Evolutionary conservation across 2,797 vertebrate species (phyloP).

Genomic region (Takifugu ocellatus): DNA sequence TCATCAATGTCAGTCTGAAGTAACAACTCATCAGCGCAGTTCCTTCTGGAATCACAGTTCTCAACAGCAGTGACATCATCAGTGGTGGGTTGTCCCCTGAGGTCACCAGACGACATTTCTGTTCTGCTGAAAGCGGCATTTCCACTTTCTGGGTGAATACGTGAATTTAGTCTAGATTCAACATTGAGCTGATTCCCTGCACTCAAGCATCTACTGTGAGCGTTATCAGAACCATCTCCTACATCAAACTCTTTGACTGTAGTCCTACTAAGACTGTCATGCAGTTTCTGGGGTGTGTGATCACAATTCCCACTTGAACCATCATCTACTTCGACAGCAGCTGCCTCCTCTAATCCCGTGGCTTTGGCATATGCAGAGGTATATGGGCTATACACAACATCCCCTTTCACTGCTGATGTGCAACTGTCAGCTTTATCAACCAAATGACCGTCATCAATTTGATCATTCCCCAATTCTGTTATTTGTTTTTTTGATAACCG

Average conservation of each 20-base stretch:
- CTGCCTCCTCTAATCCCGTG: slow-evolving; percentile 1
- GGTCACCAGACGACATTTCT: slow-evolving; percentile 1
- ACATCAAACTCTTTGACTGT: slow-evolving; percentile 36
- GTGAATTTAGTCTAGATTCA: slow-evolving; percentile 35
- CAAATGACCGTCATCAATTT: slow-evolving; percentile 42
- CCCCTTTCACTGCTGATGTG: slow-evolving; percentile 3
- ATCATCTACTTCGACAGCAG: slow-evolving; percentile 11
- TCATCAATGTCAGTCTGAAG: slow-evolving; percentile 74
- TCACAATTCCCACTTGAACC: slow-evolving; percentile 64
- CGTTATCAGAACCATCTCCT: slow-evolving; percentile 16
- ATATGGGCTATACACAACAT: neutral
- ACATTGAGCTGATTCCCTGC: slow-evolving; percentile 8
- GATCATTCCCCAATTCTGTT: slow-evolving; percentile 15
- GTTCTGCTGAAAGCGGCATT: neutral
- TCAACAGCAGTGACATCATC: neutral
- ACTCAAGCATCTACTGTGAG: neutral
- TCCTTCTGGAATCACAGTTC: slow-evolving; percentile 10
- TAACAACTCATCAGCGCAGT: slow-evolving; percentile 41
- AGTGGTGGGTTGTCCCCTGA: slow-evolving; percentile 13
- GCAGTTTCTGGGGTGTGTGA: slow-evolving; percentile 54
- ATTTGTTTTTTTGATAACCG: slow-evolving; percentile 16
- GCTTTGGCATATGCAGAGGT: neutral
- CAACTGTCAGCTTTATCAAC: slow-evolving; percentile 48
- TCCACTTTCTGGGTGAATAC: slow-evolving; percentile 18
- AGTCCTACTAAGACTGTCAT: slow-evolving; percentile 50